Percentiles rank a stretch among this genome's conserved stretches.
phyloP scores from a whole-genome alignment of 2,797 vertebrate genomes.

The Lagodon rhomboides region DNA sequence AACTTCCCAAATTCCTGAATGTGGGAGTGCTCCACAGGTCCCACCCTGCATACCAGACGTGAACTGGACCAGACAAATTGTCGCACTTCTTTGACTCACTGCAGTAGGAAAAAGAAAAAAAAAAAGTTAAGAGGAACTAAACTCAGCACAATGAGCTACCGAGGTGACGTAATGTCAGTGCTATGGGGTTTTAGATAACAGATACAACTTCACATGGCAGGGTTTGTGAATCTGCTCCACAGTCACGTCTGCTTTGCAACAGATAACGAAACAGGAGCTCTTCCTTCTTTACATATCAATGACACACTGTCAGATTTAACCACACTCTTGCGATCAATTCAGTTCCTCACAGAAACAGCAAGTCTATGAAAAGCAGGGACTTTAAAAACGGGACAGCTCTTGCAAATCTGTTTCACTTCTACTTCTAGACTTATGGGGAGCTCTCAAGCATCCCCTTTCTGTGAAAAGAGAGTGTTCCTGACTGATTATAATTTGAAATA shows the following conservation, averaged over 20 bases:
- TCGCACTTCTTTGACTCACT: conserved; percentile 74
- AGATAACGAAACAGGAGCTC: neutral
- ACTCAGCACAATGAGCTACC: conserved; percentile 47
- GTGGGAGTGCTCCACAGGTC: conserved; percentile 79
- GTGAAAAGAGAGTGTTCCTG: too few species aligned
- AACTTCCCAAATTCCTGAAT: conserved; percentile 85
- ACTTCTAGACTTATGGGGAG: neutral
- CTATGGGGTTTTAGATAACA: conserved; percentile 24
- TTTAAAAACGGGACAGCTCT: neutral
- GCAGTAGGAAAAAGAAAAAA: conserved; percentile 28
- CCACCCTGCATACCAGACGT: conserved; percentile 80
- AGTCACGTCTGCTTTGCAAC: neutral
- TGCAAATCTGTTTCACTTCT: neutral
- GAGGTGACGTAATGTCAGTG: conserved; percentile 76
- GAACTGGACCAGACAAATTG: conserved; percentile 57
- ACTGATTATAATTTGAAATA: neutral
- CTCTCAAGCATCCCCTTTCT: too few species aligned
- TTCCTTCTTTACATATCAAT: neutral
- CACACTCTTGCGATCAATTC: neutral
- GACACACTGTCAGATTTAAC: neutral
- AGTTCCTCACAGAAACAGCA: neutral
- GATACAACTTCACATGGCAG: neutral
- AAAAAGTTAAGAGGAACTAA: conserved; percentile 34
- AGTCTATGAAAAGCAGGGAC: neutral
- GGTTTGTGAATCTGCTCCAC: neutral